phyloP scores from a whole-genome alignment of 2,888 invertebrate genomes.

The Dermolepida albohirtum region DNA sequence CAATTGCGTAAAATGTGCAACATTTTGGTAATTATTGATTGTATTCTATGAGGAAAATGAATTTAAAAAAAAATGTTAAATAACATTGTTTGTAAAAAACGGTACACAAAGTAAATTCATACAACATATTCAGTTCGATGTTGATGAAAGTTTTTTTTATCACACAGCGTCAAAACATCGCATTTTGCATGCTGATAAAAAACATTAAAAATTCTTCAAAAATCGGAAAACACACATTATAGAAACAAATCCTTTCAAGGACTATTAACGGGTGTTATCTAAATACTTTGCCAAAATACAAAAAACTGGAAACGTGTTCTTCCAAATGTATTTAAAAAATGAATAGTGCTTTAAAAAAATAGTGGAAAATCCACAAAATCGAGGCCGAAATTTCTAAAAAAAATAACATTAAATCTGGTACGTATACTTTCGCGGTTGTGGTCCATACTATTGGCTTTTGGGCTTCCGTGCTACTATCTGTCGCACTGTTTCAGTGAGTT shows the following conservation, averaged over 20 bases:
- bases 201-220: slow-evolving; percentile 1
- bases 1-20: slow-evolving; percentile 23
- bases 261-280: neutral
- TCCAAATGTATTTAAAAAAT: neutral
- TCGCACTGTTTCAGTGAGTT: no score
- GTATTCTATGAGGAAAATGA: slow-evolving; percentile 3
- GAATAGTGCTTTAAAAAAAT: no score
- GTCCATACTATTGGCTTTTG: no score
- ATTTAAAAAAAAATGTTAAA: neutral
- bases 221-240: slow-evolving; percentile 6
- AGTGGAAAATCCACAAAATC: no score
- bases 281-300: neutral
- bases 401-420: no score
- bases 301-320: neutral
- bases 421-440: no score
- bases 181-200: slow-evolving; percentile 13
- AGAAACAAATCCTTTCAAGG: slow-evolving; percentile 19
- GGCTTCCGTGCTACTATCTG: no score
- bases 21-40: slow-evolving; percentile 4
- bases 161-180: no score
- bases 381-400: no score
- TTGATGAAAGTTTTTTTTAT: no score
- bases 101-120: no score
- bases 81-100: neutral
- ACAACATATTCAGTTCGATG: no score